These are phyloP conservation scores for Asbolus verrucosus DNA, from an alignment of 1,140 invertebrate genomes.

Conservation along the genomic window DNA sequence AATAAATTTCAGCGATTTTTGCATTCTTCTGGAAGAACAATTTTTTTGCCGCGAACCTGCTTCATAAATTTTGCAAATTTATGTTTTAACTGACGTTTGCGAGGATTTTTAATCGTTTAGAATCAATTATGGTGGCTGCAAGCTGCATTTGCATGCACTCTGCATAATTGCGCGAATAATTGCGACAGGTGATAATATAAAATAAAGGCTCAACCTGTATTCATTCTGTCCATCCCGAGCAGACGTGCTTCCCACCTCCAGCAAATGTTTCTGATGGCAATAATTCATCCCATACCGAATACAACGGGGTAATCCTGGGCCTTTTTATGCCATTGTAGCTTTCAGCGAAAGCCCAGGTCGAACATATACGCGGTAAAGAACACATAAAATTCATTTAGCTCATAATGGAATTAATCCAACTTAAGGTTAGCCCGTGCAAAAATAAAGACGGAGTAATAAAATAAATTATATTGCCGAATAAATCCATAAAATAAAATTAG, in stretches of 20 bases:
- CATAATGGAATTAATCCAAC: slow-evolving; percentile 1
- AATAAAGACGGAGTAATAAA: slow-evolving; percentile 31
- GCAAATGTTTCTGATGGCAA: slow-evolving; percentile 63
- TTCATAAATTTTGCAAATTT: slow-evolving; percentile 18
- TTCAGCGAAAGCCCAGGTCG: slow-evolving; percentile 31
- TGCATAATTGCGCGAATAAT: slow-evolving; percentile 20
- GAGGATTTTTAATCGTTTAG: neutral
- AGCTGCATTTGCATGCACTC: no score
- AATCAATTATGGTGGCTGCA: no score
- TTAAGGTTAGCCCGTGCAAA: neutral
- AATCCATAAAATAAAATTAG: slow-evolving; percentile 53
- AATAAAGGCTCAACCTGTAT: slow-evolving; percentile 23
- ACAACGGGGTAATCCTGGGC: slow-evolving; percentile 49
- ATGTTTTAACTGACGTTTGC: neutral
- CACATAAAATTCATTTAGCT: slow-evolving; percentile 26
- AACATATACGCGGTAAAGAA: slow-evolving; percentile 14
- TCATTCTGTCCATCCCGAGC: slow-evolving; percentile 51
- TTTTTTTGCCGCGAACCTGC: neutral
- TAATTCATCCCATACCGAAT: slow-evolving; percentile 59
- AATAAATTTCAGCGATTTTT: slow-evolving; percentile 39
- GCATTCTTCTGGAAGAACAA: slow-evolving; percentile 4
- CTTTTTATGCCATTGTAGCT: slow-evolving; percentile 53
- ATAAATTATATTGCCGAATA: slow-evolving; percentile 45
- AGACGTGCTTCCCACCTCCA: slow-evolving; percentile 53
- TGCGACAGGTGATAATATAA: slow-evolving; percentile 58